Evolutionary conservation across 2,888 invertebrate species (phyloP), one percentile per base, ranked within the genome.

Genomic region (Cantharis lateralis): DNA sequence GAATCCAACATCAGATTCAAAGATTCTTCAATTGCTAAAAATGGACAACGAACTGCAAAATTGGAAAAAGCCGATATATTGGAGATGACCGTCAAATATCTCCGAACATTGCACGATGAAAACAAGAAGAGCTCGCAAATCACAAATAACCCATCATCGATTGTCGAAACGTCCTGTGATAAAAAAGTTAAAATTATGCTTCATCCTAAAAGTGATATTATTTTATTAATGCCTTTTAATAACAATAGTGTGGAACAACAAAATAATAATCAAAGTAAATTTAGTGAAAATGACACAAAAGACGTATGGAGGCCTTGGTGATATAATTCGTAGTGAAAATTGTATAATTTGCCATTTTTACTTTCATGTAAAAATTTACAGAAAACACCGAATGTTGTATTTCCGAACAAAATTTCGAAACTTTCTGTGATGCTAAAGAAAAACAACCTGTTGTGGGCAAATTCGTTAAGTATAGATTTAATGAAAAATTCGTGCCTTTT

Each of bases 31-130:
- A 71, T 62, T 11, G 84, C 84, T 78, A 84, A 82, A 74, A 81
- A 69, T 26, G 85, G 85, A 3, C 85, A 86, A 79, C 82, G 90
- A 68, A 91, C 91, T 48, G 89, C 91, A 1, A 92, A 92, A 86
- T 85, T 92, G 82, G 93, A 93, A 85, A 92, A 92, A 84, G 93
- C 93, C 0, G 92, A 92, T 83, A 92, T 93, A 72, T 83, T 93
- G 61, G 92, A 93, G 84, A 89, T 92, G 90, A 92, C 92, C 0
- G 92, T 92, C 9, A 86, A 89, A 62, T 91, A 92, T 84, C 84
- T 93, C 11, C 89, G 91, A 81, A 88, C 89, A 70, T 85, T 93
- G 1, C 90, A 18, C 20, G n/a, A 48, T n/a, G 20, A 66, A 24
- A 66, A 66, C 11, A 66, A 66, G 7, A 48, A 48, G 9, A 7